Evolutionary conservation across 64 coral and sea anemone genomes (phyloP), one percentile per base, ranked within the genome.

Genomic region (Acropora tenuis): DNA sequence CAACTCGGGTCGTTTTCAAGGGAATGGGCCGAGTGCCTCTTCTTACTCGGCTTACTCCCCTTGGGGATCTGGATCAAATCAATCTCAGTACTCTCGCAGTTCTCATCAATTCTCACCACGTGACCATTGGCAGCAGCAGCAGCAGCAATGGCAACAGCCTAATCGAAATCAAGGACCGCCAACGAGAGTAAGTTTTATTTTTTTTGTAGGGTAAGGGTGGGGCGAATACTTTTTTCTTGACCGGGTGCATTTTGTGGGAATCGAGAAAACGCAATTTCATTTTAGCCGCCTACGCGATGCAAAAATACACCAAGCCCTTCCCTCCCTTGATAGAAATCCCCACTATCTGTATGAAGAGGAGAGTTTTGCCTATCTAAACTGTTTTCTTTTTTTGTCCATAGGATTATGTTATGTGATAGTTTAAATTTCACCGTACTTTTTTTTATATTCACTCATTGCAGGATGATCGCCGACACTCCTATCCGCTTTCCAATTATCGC

Each of bases 401-500:
- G 30, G 30, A 30, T 30, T 30, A 30, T 30, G 30, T 30, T 30
- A 30, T 30, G 30, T 30, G 30, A 30, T 30, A 30, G 30, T 30
- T 30, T 55, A 55, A 55, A 7, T 55, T 10, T 55, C 4, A 55
- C 60, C 11, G 44, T 13, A 48, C 48, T 78, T 47, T 47, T 47
- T 85, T 60, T 78, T 3, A 63, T 19, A 55, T 55, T 55, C 52
- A 55, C 52, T 43, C 85, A 40, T 66, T 80, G 40, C 72, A 53
- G 90, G 76, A 96, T 87, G 87, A 88, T 40, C 87, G 86, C 75
- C 90, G 93, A 2, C 93, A 74, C 8, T 90, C 90, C 3, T 93
- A 93, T 45, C 90, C 90, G 18, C 87, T 86, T 48, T 86, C 80
- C 72, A 92, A 92, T 19, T 90, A 96, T 86, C 90, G 87, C 61